Base-by-base conservation (phyloP, 2,888 invertebrate genomes). In the Nycteola revayana region DNA sequence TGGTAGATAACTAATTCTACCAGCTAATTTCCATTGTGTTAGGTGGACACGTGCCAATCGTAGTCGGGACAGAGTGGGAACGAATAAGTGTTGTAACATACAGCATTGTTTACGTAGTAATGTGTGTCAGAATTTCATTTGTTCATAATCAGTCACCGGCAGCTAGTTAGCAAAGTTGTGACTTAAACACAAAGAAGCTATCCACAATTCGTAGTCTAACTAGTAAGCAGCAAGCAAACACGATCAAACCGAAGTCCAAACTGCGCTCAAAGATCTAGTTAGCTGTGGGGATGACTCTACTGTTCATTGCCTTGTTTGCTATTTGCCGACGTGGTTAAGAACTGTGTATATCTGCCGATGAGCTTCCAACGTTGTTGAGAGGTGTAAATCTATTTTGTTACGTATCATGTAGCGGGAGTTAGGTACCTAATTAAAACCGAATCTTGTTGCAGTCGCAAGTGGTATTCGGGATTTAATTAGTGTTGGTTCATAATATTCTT, bases 201-300 rank as follows among this genome's bases (percentile, higher is more conserved):
- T 72, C 72, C 72, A 52, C 76, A 77, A 76, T 77, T 75, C 70
- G 64, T 60, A 70, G 72, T 70, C 82, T 81, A 85, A 85, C 85
- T 83, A 84, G 81, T 68, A 70, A 72, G 67, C 66, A 74, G 54
- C 61, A 66, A 55, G 68, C 66, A 83, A 83, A 84, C 69, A 81
- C 76, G 74, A 85, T 82, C 77, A 79, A 70, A 77, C 80, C 77
- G 61, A 75, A 75, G 78, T 74, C 79, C 75, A 75, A 79, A 81
- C 78, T 78, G 65, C 66, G 72, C 68, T 82, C 81, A 84, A 85
- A 82, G 85, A 86, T 87, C 80, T 85, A 79, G 84, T 85, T 85
- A 84, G 77, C 66, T 71, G 71, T 60, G 68, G 73, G 66, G 60
- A 76, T 77, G 72, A 72, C 67, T 67, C 60, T 58, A 58, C 63